Conservation (phyloP, 2,888 invertebrate species). For the Caenorhabditis sp. region DNA sequence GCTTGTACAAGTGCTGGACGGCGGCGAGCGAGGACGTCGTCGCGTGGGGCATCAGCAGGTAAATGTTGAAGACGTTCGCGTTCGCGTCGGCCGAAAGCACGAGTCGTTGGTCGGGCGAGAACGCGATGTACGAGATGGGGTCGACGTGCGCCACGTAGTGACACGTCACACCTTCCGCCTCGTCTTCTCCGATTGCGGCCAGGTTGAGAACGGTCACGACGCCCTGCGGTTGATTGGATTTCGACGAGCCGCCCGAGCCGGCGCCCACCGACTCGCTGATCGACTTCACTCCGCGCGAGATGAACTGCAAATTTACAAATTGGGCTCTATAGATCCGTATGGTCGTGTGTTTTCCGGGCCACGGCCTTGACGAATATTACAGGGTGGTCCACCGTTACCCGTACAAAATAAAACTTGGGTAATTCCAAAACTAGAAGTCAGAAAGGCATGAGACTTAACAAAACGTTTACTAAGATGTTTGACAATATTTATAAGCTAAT, state of each 20-base stretch:
- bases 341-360: too few relatives aligned
- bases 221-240: conserved; percentile 55
- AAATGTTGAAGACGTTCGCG: conserved; percentile 88
- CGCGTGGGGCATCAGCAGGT: conserved; percentile 93
- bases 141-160: conserved; percentile 75
- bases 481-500: too few relatives aligned
- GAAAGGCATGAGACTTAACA: too few relatives aligned
- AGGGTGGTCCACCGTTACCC: too few relatives aligned
- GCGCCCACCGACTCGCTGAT: conserved; percentile 80
- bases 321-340: too few relatives aligned
- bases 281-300: conserved; percentile 80
- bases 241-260: conserved; percentile 34
- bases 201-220: conserved; percentile 66
- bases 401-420: too few relatives aligned
- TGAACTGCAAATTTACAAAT: not conserved
- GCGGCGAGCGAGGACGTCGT: conserved; percentile 86
- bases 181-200: not conserved
- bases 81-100: conserved; percentile 80
- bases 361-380: too few relatives aligned
- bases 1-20: conserved; percentile 90
- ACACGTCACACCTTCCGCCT: conserved; percentile 52
- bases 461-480: too few relatives aligned
- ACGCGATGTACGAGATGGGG: conserved; percentile 55
- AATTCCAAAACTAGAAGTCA: too few relatives aligned
- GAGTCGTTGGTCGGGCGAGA: conserved; percentile 73